Evolutionary conservation across 2,888 invertebrate species (phyloP), one percentile per base, ranked within the genome.

Genomic region (Unio pictorum): DNA sequence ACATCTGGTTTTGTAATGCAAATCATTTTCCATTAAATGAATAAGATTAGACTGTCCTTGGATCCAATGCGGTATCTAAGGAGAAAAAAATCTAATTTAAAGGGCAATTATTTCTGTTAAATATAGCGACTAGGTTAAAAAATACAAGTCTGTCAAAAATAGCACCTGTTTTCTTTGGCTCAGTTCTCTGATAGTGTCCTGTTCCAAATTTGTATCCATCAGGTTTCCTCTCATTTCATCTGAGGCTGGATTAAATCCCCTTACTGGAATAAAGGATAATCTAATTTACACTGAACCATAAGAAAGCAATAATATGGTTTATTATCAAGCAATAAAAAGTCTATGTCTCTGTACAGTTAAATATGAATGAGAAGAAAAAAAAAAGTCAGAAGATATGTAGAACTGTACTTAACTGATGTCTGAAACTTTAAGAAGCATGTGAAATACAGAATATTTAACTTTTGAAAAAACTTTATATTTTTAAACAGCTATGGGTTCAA

Each of bases 141-240:
- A 17, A 61, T 28, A 26, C 26, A 61, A 23, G 18, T 28, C 17
- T 28, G 26, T 61, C 15, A 62, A 62, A 55, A 20, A 34, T 26
- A 67, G 56, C 55, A 89, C 93, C 90, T 96, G 96, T 86, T 95
- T 96, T 84, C 93, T 93, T 57, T 94, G 93, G 72, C 95, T 92
- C 62, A 97, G 91, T 81, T 96, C 95, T 28, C 95, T 92, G 61
- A 96, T 93, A 1, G 94, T 93, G 80, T 95, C 94, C 74, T 95
- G 94, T 82, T 94, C 93, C 61, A 91, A 86, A 79, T 91, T 91
- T 11, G 90, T 85, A 73, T 91, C 90, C 88, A 89, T 87, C 62
- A 89, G 74, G 68, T 84, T 86, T 6, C 87, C 87, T 56, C 81
- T 80, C 73, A 82, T 82, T 61, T 90, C 90, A n/a, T 83, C 81